Evolutionary conservation across 2,797 vertebrate genomes (phyloP).

Genomic region (Astyanax mexicanus): DNA sequence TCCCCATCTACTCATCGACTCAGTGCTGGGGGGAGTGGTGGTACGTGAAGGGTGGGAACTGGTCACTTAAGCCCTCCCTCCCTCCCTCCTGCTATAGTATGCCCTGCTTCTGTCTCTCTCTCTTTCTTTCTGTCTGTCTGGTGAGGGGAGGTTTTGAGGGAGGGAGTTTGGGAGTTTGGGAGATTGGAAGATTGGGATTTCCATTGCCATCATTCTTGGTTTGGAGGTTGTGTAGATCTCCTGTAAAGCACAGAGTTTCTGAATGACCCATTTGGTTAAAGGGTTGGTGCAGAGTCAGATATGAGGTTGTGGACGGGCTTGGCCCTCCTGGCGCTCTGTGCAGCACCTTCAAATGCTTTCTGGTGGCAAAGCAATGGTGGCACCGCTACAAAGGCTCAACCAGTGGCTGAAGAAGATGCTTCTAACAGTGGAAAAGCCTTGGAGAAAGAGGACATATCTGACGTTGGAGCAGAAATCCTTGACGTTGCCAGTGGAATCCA

Average conservation of each 20-base stretch:
- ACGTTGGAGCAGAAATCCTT: conserved; percentile 76
- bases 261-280: conserved; percentile 47
- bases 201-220: conserved; percentile 24
- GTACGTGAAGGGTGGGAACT: conserved; percentile 15
- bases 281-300: conserved; percentile 50
- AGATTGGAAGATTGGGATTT: conserved; percentile 39
- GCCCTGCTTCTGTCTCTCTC: no score
- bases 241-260: conserved; percentile 41
- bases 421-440: neutral
- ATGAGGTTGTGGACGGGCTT: conserved; percentile 49
- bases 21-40: conserved; percentile 24
- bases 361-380: accelerated
- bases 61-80: conserved; percentile 28
- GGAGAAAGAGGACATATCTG: conserved; percentile 65
- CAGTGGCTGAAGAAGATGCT: neutral
- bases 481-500: conserved; percentile 68
- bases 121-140: conserved; percentile 36
- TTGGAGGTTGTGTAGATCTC: conserved; percentile 54
- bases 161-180: no score
- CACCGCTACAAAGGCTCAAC: neutral
- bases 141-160: conserved; percentile 42
- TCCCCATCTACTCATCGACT: neutral
- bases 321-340: conserved; percentile 59
- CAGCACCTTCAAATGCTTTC: conserved; percentile 63
- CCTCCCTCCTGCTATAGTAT: no score